These are phyloP conservation scores for Gymnopithys bicolor DNA, from an alignment of 2,797 vertebrate species.

Conservation along the genomic window DNA sequence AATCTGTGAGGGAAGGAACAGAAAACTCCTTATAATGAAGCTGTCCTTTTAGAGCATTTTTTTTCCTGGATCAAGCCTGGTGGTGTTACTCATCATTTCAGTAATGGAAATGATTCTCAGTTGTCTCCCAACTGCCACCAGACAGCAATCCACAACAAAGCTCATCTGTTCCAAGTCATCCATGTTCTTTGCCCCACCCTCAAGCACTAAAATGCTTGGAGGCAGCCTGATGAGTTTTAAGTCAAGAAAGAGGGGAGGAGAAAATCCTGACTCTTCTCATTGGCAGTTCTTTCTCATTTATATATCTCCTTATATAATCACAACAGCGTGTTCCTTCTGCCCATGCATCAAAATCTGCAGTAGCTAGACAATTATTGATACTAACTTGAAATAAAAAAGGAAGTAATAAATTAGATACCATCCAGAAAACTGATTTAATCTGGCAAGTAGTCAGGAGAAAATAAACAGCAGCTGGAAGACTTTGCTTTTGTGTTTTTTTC, in stretches of 20 bases:
- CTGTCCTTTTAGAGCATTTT: neutral
- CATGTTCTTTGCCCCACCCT: neutral
- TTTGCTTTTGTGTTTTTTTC: neutral
- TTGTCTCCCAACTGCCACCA: neutral
- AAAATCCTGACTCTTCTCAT: neutral
- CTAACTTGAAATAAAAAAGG: neutral
- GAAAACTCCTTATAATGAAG: neutral
- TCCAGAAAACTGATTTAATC: neutral
- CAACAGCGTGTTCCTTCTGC: neutral
- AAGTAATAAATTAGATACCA: neutral
- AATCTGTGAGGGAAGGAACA: neutral
- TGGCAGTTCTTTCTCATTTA: neutral
- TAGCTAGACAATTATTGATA: neutral
- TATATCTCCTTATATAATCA: neutral
- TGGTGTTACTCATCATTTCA: neutral
- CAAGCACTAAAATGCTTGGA: neutral
- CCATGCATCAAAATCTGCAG: neutral
- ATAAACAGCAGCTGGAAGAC: neutral
- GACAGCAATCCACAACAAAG: neutral
- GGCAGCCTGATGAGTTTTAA: neutral
- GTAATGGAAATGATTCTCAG: neutral
- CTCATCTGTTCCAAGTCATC: neutral
- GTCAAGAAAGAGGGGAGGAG: neutral
- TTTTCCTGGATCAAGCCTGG: neutral
- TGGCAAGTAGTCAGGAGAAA: slow-evolving; percentile 21